Evolutionary conservation across 92 coral and sea anemone species (phyloP).

Genomic region (Epizoanthus rinbou): DNA sequence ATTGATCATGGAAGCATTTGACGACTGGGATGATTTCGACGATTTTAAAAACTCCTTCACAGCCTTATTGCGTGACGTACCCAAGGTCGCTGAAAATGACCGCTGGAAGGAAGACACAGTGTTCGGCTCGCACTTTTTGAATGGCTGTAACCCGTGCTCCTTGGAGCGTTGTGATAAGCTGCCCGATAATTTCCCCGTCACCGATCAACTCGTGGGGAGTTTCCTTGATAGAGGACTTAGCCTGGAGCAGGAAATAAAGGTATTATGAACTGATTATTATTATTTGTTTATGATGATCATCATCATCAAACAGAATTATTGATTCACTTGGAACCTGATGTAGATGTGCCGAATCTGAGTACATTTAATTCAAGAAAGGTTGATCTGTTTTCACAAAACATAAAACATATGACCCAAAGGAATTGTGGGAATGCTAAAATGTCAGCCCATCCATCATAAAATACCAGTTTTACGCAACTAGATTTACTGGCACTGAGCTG

Average conservation of each 20-base stretch:
- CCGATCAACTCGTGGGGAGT: constrained; percentile 60
- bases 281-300: no score
- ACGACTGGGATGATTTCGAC: constrained; percentile 69
- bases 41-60: constrained; percentile 44
- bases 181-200: constrained; percentile 72
- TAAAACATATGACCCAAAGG: no score
- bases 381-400: no score
- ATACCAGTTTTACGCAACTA: no score
- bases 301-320: not conserved
- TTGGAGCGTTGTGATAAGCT: constrained; percentile 63
- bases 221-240: constrained; percentile 62
- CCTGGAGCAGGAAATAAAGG: constrained; percentile 68
- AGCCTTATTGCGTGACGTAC: constrained; percentile 37
- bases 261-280: no score
- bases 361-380: no score
- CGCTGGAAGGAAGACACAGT: constrained; percentile 74
- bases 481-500: no score
- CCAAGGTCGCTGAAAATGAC: constrained; percentile 46
- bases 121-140: constrained; percentile 73
- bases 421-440: no score
- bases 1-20: constrained; percentile 51
- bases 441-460: no score
- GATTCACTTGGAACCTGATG: no score
- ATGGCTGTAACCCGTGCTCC: constrained; percentile 75
- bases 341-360: no score